A percentile compares a stretch with the other conserved stretches of the same genome.
Conservation (phyloP, 2,888 invertebrate species). For the Syrista parreyssii region DNA sequence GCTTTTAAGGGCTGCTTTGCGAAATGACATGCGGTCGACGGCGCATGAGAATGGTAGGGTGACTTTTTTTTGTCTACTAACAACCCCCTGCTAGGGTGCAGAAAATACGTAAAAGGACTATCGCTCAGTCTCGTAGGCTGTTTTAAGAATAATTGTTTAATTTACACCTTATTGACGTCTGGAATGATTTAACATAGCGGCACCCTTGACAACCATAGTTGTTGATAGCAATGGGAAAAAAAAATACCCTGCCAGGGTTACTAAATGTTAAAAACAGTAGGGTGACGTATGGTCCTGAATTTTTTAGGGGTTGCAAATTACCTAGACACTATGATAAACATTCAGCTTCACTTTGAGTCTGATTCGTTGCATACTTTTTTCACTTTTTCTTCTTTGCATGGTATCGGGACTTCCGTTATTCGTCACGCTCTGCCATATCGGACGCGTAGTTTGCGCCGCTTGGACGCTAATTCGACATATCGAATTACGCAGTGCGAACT, state of each 20-base stretch:
- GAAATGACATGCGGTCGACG: slow-evolving; percentile 27
- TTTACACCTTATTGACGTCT: neutral
- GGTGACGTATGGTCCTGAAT: neutral
- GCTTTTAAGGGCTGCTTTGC: slow-evolving; percentile 27
- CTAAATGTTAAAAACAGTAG: neutral
- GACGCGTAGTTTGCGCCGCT: neutral
- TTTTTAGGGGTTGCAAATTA: neutral
- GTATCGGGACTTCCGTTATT: slow-evolving; percentile 6
- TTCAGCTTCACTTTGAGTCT: neutral
- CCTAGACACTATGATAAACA: neutral
- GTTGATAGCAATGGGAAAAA: neutral
- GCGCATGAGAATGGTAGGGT: slow-evolving; percentile 29
- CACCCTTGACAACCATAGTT: neutral
- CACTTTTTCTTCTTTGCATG: neutral
- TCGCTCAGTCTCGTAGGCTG: neutral
- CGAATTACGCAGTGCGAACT: slow-evolving; percentile 1
- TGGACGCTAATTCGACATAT: neutral
- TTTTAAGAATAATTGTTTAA: neutral
- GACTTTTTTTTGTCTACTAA: slow-evolving; percentile 23
- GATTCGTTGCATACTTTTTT: neutral
- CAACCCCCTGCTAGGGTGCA: neutral
- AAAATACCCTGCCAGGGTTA: neutral
- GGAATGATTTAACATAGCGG: neutral
- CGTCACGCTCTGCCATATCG: slow-evolving; percentile 25
- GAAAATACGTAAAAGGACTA: neutral